These are phyloP conservation scores for Turritopsis dohrnii DNA, from an alignment of 30 jellyfish, hydroid and myxozoan genomes.

Conservation along the genomic window DNA sequence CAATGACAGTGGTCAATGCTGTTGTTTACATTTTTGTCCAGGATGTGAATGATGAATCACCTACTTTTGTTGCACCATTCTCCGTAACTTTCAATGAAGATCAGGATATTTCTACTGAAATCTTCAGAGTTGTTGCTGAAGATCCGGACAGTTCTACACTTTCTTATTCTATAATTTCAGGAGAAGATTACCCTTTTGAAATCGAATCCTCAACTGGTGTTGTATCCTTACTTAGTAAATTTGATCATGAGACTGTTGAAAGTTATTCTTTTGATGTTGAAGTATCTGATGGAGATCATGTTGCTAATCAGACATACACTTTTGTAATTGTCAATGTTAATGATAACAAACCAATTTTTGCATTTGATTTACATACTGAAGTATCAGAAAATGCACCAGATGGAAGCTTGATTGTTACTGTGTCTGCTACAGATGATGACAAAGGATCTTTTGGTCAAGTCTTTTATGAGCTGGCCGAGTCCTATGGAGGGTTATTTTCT, in stretches of 20 bases:
- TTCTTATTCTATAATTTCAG: not conserved
- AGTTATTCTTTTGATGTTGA: not conserved
- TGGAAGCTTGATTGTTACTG: not conserved
- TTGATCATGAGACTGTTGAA: not conserved
- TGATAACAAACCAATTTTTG: conserved; percentile 10
- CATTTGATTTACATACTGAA: not conserved
- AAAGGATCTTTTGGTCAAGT: not conserved
- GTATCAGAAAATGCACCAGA: conserved; percentile 9
- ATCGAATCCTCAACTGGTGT: not conserved
- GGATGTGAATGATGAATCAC: conserved; percentile 17
- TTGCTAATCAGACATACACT: not conserved
- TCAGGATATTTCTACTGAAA: not conserved
- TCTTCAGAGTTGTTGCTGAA: not conserved
- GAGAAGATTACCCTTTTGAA: not conserved
- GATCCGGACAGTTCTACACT: conserved; percentile 9
- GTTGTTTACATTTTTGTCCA: not conserved
- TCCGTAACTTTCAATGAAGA: not conserved
- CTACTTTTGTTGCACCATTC: not conserved
- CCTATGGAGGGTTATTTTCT: conserved; percentile 3
- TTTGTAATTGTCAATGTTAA: not conserved
- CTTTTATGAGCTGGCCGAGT: not conserved
- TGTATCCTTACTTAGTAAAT: not conserved
- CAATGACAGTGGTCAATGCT: not conserved
- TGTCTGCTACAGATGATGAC: conserved; percentile 10
- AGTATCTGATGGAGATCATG: not conserved